Base-by-base conservation (phyloP, 64 coral and sea anemone genomes). In the Porites lutea region DNA sequence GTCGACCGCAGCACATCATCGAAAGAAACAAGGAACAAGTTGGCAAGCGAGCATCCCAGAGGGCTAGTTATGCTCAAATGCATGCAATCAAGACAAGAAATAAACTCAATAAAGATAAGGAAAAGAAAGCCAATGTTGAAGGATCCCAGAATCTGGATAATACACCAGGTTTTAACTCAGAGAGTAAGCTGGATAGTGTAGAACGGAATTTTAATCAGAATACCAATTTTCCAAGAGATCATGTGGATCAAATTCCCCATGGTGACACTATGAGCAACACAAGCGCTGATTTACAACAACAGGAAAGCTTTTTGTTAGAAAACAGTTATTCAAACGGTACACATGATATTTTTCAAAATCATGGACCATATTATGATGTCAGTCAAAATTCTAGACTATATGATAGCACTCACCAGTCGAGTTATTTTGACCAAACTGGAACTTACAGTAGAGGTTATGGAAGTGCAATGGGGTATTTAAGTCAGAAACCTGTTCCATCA, bases 1-100 rank as follows among this genome's bases (percentile, higher is more conserved):
- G 88, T 16, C 79, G 19, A 27, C 69, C 86, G 10, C 52, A 79
- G 6, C 92, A 84, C 21, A 47, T 89, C 74, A 76, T 84, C 52
- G 78, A 72, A 71, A 63, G 87, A 19, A 94, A 89, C 57, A 94
- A 94, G 52, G 44, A 48, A 37, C 79, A 77, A 83, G 79, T 74
- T n/a, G 48, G 59, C 4, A 87, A 72, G 50, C 68, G 50, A 76
- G 15, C 65, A 16, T 53, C 88, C 6, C 59, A 58, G 14, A 94
- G 84, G 66, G 84, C 92, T 12, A 67, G 81, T 68, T 94, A 94
- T 59, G 92, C 92, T 68, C 84, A 89, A 83, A 89, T 94, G 4
- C 79, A 94, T 75, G 87, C 87, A 55, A 21, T 43, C 18, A 94
- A 84, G 69, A 11, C 74, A 19, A 94, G 66, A 27, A 94, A 84